Evolutionary conservation across 2,113 vertebrate species (phyloP).

Genomic region (Pitta sordida): DNA sequence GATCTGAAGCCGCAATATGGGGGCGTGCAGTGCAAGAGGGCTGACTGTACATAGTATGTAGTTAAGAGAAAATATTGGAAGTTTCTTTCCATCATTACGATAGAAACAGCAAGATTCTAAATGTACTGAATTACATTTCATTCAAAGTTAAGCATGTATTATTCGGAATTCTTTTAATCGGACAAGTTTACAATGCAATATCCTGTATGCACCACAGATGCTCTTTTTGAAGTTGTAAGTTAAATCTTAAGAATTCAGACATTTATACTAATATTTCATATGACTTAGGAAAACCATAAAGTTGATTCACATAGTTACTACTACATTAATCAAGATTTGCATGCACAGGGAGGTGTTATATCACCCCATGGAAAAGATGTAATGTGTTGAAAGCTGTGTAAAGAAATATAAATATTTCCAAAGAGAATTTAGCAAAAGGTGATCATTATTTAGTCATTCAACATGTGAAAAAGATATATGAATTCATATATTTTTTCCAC

Average conservation of each 20-base stretch:
- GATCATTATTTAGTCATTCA: background rate
- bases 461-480: background rate
- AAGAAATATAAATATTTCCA: background rate
- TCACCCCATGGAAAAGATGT: background rate
- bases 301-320: background rate
- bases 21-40: too few relatives aligned
- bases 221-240: background rate
- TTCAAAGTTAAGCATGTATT: background rate
- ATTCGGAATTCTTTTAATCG: background rate
- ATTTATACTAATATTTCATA: background rate
- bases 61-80: background rate
- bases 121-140: background rate
- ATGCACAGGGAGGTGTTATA: background rate
- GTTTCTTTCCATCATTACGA: background rate
- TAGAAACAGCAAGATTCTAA: background rate
- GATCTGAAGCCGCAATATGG: too few relatives aligned
- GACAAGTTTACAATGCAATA: background rate
- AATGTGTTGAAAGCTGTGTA: background rate
- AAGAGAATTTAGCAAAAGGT: background rate
- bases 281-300: background rate
- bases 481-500: background rate
- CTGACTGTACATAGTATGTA: background rate
- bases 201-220: background rate
- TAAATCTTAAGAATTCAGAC: background rate
- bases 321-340: background rate